Conservation (phyloP, 2,888 invertebrate species). For the Lepidonotus clava region DNA sequence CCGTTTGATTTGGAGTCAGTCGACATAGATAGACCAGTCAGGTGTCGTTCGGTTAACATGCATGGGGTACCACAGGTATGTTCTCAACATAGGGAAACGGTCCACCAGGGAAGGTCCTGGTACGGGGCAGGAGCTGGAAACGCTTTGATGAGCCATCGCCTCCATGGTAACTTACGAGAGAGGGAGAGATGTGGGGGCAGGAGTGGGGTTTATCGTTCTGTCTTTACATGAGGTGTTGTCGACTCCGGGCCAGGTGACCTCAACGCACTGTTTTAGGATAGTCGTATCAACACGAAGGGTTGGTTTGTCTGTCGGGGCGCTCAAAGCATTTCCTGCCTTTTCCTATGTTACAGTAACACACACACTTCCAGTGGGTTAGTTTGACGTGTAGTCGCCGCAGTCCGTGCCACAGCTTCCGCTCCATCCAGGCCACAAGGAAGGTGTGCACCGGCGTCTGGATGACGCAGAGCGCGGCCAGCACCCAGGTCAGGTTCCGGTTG, state of each 20-base stretch:
- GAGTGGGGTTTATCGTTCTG: no score
- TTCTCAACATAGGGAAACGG: conserved; percentile 41
- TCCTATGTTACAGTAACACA: conserved; percentile 64
- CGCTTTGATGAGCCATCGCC: conserved; percentile 30
- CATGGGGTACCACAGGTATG: conserved; percentile 1
- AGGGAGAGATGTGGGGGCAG: not conserved
- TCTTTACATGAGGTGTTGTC: no score
- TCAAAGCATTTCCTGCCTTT: conserved; percentile 54
- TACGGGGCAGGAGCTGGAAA: not conserved
- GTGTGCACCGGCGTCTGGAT: conserved; percentile 58
- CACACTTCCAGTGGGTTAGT: conserved; percentile 61
- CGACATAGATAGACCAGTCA: no score
- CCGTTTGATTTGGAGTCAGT: no score
- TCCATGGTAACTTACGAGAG: not conserved
- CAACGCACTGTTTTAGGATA: no score
- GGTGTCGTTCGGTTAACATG: no score
- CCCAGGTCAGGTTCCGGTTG: conserved; percentile 49
- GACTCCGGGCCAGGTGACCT: no score
- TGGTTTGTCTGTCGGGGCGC: conserved; percentile 25
- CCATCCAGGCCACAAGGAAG: conserved; percentile 59
- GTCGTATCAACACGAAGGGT: not conserved
- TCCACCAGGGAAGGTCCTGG: not conserved
- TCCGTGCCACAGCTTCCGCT: conserved; percentile 57
- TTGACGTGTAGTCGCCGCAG: conserved; percentile 51
- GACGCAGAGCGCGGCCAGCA: conserved; percentile 48